Conservation (phyloP, 2,888 invertebrate species). For the Drosophila mimetica region DNA sequence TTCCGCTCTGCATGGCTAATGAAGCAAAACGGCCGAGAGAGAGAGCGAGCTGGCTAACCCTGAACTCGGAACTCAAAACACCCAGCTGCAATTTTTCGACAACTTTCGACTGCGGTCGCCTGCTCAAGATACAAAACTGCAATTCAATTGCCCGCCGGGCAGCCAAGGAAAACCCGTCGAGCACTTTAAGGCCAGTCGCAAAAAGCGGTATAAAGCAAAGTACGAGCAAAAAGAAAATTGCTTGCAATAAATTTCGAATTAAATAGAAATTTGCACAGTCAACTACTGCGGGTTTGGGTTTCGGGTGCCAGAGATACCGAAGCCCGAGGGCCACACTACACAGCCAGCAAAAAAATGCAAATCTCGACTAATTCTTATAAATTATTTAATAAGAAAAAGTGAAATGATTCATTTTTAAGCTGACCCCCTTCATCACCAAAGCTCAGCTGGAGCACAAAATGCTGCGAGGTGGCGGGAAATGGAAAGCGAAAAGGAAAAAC, state of each 20-base stretch:
- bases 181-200: conserved; percentile 49
- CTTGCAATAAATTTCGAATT: conserved; percentile 78
- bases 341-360: conserved; percentile 74
- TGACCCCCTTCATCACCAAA: conserved; percentile 80
- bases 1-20: conserved; percentile 56
- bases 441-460: conserved; percentile 69
- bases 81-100: conserved; percentile 23
- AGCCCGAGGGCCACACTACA: conserved; percentile 5
- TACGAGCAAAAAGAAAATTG: conserved; percentile 53
- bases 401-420: conserved; percentile 81
- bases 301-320: conserved; percentile 1
- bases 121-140: conserved; percentile 39
- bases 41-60: conserved; percentile 25
- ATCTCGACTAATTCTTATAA: conserved; percentile 80
- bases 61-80: conserved; percentile 23
- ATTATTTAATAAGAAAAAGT: conserved; percentile 80
- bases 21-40: conserved; percentile 48
- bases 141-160: conserved; percentile 48
- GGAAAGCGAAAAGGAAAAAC: background rate
- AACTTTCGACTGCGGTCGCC: conserved; percentile 24
- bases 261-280: conserved; percentile 76
- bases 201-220: too few species aligned
- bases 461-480: conserved; percentile 20
- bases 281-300: conserved; percentile 37
- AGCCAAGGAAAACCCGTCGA: conserved; percentile 8